Conservation (phyloP, 1,140 invertebrate genomes). For the Dryas iulia region DNA sequence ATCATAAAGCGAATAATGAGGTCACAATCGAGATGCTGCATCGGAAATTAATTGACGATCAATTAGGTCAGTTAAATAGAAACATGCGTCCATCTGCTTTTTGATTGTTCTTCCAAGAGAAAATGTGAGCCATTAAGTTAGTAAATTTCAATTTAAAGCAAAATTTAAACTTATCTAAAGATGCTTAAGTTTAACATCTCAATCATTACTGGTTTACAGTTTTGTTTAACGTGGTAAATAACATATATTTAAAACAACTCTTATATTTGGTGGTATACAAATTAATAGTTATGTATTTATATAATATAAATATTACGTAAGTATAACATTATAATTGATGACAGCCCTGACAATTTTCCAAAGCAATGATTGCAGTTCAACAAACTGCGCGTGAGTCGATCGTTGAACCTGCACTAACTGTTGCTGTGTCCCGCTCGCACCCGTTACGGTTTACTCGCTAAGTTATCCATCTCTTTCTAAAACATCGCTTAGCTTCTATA, state of each 20-base stretch:
- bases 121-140: background rate
- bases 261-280: no score
- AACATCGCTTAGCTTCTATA: constrained; percentile 44
- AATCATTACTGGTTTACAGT: no score
- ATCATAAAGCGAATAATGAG: background rate
- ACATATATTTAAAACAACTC: no score
- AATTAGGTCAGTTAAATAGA: constrained; percentile 8
- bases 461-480: constrained; percentile 43
- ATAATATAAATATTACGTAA: background rate
- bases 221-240: no score
- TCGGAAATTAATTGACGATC: constrained; percentile 11
- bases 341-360: constrained; percentile 70
- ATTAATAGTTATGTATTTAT: no score
- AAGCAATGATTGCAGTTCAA: constrained; percentile 76
- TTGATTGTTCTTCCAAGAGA: background rate
- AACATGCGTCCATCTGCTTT: background rate
- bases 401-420: constrained; percentile 73
- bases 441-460: constrained; percentile 9
- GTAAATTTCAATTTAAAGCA: no score
- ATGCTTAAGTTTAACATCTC: no score
- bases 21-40: background rate
- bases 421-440: constrained; percentile 56
- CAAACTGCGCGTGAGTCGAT: constrained; percentile 75
- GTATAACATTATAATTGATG: background rate
- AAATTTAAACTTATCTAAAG: no score